These are phyloP conservation scores for Neoaliturus tenellus DNA, from an alignment of 2,888 invertebrate species.

Conservation along the genomic window DNA sequence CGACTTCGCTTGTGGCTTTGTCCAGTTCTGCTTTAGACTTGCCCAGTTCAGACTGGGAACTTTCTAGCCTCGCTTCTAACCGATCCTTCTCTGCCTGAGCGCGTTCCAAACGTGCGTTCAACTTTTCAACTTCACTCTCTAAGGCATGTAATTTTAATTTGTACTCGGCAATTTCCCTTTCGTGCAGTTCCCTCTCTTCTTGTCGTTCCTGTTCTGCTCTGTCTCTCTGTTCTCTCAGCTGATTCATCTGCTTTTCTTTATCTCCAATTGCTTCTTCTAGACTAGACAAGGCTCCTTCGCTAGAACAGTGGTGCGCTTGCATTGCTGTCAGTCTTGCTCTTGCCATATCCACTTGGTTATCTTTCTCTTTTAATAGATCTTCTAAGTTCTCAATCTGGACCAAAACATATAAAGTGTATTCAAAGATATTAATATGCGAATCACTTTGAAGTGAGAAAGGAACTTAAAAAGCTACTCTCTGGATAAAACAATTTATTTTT, in stretches of 20 bases:
- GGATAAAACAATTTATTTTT: too few species aligned
- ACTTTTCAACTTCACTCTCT: slow-evolving; percentile 94
- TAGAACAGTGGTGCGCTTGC: slow-evolving; percentile 96
- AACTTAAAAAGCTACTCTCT: too few species aligned
- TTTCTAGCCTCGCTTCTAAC: slow-evolving; percentile 92
- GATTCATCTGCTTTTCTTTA: slow-evolving; percentile 98
- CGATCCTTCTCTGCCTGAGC: slow-evolving; percentile 94
- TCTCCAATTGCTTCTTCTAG: slow-evolving; percentile 97
- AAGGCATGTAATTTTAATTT: slow-evolving; percentile 95
- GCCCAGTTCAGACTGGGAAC: slow-evolving; percentile 94
- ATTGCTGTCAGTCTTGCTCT: slow-evolving; percentile 92
- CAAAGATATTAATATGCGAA: background rate
- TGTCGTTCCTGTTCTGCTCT: slow-evolving; percentile 97
- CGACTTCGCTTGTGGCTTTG: slow-evolving; percentile 92
- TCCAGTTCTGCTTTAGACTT: slow-evolving; percentile 96
- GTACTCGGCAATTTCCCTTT: slow-evolving; percentile 95
- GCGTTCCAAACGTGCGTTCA: slow-evolving; percentile 90
- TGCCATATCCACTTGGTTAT: slow-evolving; percentile 98
- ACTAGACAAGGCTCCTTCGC: slow-evolving; percentile 94
- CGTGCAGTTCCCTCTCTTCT: slow-evolving; percentile 90
- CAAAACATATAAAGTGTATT: slow-evolving; percentile 26
- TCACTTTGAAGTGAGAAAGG: background rate
- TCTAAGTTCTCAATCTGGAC: slow-evolving; percentile 96
- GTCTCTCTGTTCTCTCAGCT: slow-evolving; percentile 95
- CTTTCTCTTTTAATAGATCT: slow-evolving; percentile 97